Percentiles rank a stretch among this genome's conserved stretches.
Conservation (phyloP, 2,797 vertebrate genomes). For the Artibeus lituratus region DNA sequence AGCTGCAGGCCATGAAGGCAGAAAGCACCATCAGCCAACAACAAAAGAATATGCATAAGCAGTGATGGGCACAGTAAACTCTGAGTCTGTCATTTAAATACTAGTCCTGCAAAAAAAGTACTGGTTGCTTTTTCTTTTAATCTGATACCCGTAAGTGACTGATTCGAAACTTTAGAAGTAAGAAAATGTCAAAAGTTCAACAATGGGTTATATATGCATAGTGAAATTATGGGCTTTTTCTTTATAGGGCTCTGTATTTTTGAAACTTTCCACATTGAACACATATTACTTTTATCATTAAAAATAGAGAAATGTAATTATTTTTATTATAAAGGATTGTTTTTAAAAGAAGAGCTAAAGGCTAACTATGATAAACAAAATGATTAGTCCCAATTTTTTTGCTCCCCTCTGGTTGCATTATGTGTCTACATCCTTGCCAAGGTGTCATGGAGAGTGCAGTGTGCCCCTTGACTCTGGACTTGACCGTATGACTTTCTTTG, state of each 20-base stretch:
- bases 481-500: background rate
- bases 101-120: background rate
- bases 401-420: background rate
- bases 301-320: background rate
- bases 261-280: background rate
- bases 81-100: slow-evolving; percentile 16
- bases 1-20: background rate
- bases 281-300: background rate
- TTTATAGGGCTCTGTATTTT: background rate
- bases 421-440: background rate
- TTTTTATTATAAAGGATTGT: background rate
- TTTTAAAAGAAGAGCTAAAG: background rate
- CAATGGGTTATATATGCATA: no score
- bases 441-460: no score
- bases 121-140: background rate
- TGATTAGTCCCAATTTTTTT: background rate
- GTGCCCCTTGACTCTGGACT: background rate
- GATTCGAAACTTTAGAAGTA: background rate
- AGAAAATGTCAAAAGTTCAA: slow-evolving; percentile 13
- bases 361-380: background rate
- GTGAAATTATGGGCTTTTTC: background rate
- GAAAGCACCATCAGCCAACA: slow-evolving; percentile 20
- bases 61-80: background rate
- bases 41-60: background rate
- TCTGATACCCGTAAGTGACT: background rate